Conservation (phyloP, 2,888 invertebrate genomes). For the Sylvicola cinctus region DNA sequence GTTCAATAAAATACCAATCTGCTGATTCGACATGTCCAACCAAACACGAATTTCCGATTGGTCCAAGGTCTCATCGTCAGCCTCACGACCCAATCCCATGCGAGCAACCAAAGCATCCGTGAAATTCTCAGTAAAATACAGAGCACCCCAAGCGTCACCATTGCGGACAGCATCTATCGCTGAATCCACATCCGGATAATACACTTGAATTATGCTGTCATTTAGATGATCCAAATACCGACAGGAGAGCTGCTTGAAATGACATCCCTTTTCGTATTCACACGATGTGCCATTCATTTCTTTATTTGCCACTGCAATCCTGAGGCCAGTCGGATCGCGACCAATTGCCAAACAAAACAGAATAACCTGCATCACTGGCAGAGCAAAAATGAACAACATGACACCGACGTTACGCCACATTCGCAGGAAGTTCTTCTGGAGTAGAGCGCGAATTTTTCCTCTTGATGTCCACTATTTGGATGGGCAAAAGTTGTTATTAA, state of each 20-base stretch:
- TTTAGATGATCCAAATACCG: conserved; percentile 58
- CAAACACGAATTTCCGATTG: conserved; percentile 75
- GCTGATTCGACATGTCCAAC: conserved; percentile 91
- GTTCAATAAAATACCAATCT: conserved; percentile 77
- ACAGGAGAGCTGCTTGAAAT: conserved; percentile 52
- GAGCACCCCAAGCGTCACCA: conserved; percentile 74
- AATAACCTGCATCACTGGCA: conserved; percentile 88
- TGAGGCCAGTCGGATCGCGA: conserved; percentile 63
- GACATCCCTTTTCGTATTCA: conserved; percentile 34
- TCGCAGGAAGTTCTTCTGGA: conserved; percentile 72
- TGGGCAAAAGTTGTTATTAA: background rate
- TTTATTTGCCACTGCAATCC: conserved; percentile 55
- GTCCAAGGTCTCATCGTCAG: conserved; percentile 69
- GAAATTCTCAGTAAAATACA: conserved; percentile 78
- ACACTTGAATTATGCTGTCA: conserved; percentile 48
- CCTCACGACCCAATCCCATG: conserved; percentile 54
- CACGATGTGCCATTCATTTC: conserved; percentile 34
- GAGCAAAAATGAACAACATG: conserved; percentile 80
- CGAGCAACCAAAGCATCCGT: conserved; percentile 68
- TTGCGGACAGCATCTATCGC: conserved; percentile 51
- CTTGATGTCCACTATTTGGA: conserved; percentile 19
- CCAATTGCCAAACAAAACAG: conserved; percentile 85
- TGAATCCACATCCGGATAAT: conserved; percentile 40
- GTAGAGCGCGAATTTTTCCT: conserved; percentile 64
- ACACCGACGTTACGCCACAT: conserved; percentile 89